Evolutionary conservation across 2,113 vertebrate species (phyloP), one percentile per base, ranked within the genome.

Genomic region (Tachuris rubrigastra): DNA sequence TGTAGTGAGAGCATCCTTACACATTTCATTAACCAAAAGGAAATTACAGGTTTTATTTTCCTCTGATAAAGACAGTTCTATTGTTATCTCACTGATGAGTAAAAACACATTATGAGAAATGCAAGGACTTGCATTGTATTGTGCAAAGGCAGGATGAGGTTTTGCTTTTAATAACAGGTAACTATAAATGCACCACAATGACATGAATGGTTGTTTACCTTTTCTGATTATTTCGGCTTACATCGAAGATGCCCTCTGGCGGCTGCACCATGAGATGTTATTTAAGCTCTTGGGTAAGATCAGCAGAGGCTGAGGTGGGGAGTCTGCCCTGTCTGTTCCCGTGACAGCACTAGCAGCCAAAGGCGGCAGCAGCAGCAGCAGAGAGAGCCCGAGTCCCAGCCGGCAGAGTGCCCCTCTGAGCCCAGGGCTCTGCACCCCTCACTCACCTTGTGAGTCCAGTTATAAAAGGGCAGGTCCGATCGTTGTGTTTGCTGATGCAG

Each of bases 181-280:
- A 27, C 41, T 31, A 22, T 11, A 67, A 88, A 75, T 1, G 6
- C 58, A 65, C 47, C 23, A 2, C 14, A 53, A 50, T 28, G 28
- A 14, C 37, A 39, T 1, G 31, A 41, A 24, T 8, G 59, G 5
- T 35, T 22, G 33, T 21, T 25, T 9, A 55, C 44, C 58, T 83
- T 52, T 24, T 8, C 19, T 16, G 52, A 46, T 30, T 18, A 52
- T 62, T 71, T 25, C 77, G 4, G 44, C 0, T 81, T 37, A 63
- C 73, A 92, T 90, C 9, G 35, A 60, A 90, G 71, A 35, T 95
- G 97, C 97, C 98, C 97, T 96, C 98, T 98, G 97, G 87, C 47
- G 97, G 98, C 89, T 79, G 67, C 87, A 60, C 53, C 69, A 12
- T 65, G 89, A 69, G 55, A 35, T 30, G 39, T 56, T 47, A 20